Evolutionary conservation across 2,113 vertebrate genomes (phyloP).

Genomic region (Lepisosteus oculatus): DNA sequence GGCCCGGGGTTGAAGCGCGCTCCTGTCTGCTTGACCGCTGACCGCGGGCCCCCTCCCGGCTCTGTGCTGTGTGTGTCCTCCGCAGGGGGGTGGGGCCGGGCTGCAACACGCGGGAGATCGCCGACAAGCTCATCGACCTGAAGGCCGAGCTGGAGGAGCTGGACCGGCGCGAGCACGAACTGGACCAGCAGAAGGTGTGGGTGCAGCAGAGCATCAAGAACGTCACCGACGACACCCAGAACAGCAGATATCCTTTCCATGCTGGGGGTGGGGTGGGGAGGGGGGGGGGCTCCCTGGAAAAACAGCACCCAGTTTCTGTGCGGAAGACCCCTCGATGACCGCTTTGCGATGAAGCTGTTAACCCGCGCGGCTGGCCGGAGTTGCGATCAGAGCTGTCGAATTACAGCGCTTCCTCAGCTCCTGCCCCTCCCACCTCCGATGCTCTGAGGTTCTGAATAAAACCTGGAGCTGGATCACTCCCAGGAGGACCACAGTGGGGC

Average conservation of each 20-base stretch:
- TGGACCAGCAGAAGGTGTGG: slow-evolving; percentile 97
- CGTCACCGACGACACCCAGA: slow-evolving; percentile 92
- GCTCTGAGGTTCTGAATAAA: no score
- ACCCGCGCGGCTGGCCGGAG: no score
- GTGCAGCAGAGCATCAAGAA: slow-evolving; percentile 98
- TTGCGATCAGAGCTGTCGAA: no score
- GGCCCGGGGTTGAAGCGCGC: not conserved
- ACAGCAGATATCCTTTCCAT: slow-evolving; percentile 90
- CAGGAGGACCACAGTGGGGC: no score
- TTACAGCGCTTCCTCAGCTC: no score
- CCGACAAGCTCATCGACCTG: slow-evolving; percentile 93
- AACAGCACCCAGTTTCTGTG: no score
- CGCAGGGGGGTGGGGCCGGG: slow-evolving; percentile 92
- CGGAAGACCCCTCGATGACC: no score
- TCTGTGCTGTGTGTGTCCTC: not conserved
- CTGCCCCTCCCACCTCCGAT: no score
- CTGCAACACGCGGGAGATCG: slow-evolving; percentile 96
- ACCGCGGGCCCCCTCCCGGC: not conserved
- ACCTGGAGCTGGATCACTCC: no score
- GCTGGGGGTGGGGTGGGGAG: no score
- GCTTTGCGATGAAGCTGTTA: no score
- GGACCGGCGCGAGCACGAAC: slow-evolving; percentile 84
- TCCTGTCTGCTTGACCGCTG: not conserved
- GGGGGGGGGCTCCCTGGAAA: no score
- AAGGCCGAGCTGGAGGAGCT: slow-evolving; percentile 95